phyloP scores from a whole-genome alignment of 2,113 vertebrate species.

The Procavia capensis region DNA sequence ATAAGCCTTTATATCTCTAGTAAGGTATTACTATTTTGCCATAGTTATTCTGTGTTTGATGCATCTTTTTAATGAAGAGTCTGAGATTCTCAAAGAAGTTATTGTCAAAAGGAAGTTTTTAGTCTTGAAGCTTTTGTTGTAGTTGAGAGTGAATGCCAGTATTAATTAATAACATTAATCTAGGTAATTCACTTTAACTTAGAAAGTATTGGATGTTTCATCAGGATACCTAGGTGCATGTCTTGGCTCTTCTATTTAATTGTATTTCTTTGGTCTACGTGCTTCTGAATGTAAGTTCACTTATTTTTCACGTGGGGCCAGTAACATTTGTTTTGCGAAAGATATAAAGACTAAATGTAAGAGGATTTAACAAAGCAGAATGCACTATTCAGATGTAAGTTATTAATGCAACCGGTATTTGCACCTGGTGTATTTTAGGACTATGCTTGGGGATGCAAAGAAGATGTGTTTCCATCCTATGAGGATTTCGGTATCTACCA shows the following conservation, averaged over 20 bases:
- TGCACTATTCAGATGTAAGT: not conserved
- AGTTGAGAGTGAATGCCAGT: not conserved
- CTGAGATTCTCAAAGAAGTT: slow-evolving; percentile 15
- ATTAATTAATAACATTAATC: not conserved
- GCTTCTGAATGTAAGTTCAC: slow-evolving; percentile 21
- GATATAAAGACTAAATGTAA: not conserved
- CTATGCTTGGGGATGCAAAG: not conserved
- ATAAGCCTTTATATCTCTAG: not conserved
- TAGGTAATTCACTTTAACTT: not conserved
- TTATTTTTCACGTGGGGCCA: not conserved
- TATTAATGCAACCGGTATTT: not conserved
- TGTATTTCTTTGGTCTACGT: not conserved
- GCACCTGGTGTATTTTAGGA: not conserved
- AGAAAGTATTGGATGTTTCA: not conserved
- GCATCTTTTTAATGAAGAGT: not conserved
- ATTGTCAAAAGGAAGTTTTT: not conserved
- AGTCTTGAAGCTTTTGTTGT: not conserved
- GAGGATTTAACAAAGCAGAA: not conserved
- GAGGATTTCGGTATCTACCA: not conserved
- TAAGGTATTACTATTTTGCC: not conserved
- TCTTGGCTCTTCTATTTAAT: not conserved
- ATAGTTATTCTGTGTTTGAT: not conserved
- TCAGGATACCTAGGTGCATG: not conserved
- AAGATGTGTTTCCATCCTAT: not conserved
- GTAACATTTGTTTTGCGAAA: not conserved